A percentile compares a stretch with the other conserved stretches of the same genome.
Conservation (phyloP, 2,797 vertebrate genomes). For the Poeciliopsis infans region DNA sequence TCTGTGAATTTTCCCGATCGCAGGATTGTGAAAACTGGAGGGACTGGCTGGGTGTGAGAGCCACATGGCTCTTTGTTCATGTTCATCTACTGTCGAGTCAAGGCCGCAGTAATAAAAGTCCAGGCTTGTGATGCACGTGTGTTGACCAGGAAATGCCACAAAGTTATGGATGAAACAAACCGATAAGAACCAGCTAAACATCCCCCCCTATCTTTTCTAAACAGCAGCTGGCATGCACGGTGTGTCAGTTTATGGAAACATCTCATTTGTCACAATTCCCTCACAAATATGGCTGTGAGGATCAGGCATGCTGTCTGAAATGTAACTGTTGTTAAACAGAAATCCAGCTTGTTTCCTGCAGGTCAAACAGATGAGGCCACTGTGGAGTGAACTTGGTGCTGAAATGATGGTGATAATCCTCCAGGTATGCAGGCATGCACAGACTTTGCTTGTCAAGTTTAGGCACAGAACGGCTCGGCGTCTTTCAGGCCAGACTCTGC, state of each 20-base stretch:
- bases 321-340: not conserved
- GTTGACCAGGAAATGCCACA: not conserved
- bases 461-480: constrained; percentile 5
- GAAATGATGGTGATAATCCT: constrained; percentile 63
- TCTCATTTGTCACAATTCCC: not conserved
- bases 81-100: not conserved
- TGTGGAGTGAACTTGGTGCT: constrained; percentile 38
- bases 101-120: not conserved
- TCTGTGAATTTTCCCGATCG: no score
- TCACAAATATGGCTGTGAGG: not conserved
- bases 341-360: constrained; percentile 30
- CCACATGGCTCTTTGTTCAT: not conserved
- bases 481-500: not conserved
- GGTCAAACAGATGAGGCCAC: constrained; percentile 64
- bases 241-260: not conserved
- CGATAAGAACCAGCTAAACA: not conserved
- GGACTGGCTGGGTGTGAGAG: not conserved
- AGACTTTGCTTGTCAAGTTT: constrained; percentile 55
- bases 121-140: not conserved
- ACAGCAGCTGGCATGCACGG: not conserved
- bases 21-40: no score
- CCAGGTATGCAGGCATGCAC: constrained; percentile 70
- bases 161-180: not conserved
- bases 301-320: not conserved
- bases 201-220: not conserved